Conservation (phyloP, 2,797 vertebrate genomes). For the Epinephelus malabaricus region DNA sequence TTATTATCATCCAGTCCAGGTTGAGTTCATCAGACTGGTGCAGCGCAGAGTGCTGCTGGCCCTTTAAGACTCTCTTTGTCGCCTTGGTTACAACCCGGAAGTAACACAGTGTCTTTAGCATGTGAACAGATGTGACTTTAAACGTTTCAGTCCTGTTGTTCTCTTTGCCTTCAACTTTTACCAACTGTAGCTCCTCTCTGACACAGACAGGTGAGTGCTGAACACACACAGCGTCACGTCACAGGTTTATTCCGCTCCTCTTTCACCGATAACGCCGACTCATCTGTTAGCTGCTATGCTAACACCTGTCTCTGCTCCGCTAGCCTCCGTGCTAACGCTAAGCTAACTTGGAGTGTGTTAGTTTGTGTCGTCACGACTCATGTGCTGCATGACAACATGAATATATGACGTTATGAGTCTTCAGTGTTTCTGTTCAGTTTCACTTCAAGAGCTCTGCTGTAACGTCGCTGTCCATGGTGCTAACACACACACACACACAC, state of each 20-base stretch:
- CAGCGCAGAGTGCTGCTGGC: slow-evolving; percentile 34
- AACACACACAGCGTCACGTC: fast-evolving
- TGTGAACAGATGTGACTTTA: background rate
- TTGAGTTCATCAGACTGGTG: background rate
- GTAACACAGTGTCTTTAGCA: slow-evolving; percentile 4
- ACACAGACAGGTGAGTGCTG: slow-evolving; percentile 10
- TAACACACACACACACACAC: background rate
- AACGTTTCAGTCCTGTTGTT: fast-evolving
- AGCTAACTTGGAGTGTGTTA: background rate
- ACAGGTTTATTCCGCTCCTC: fast-evolving
- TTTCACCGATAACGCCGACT: fast-evolving
- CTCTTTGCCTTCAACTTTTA: fast-evolving
- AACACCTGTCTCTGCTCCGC: fast-evolving
- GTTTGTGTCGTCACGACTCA: fast-evolving
- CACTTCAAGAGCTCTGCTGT: background rate
- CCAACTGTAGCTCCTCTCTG: background rate
- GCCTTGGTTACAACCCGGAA: slow-evolving; percentile 62
- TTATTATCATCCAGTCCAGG: too few relatives aligned
- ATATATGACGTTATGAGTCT: fast-evolving
- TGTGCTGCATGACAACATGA: background rate
- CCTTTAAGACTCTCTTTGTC: slow-evolving; percentile 67
- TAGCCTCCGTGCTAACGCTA: slow-evolving; percentile 41
- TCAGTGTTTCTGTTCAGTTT: background rate
- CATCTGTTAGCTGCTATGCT: background rate
- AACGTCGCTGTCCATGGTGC: slow-evolving; percentile 67